Conservation (phyloP, 2,113 vertebrate species). For the Zosterops borbonicus region DNA sequence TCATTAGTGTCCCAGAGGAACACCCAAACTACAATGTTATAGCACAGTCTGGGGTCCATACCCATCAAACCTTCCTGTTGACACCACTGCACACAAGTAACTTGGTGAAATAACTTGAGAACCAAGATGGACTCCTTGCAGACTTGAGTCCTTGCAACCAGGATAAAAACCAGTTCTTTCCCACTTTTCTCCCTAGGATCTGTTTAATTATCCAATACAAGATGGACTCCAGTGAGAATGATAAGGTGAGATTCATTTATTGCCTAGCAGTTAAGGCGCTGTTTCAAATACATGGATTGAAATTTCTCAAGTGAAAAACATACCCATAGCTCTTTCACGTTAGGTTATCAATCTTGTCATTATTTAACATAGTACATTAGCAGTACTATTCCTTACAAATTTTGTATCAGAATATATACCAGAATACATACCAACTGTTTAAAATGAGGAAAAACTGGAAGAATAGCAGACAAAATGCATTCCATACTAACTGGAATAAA, state of each 20-base stretch:
- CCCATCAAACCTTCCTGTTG: not conserved
- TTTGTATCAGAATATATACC: not conserved
- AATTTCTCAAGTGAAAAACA: not conserved
- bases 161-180: not conserved
- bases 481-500: not conserved
- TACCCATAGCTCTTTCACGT: not conserved
- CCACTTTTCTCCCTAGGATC: not conserved
- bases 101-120: not conserved
- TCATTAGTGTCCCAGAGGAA: not conserved
- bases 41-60: not conserved
- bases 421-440: not conserved
- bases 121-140: not conserved
- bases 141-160: accelerated
- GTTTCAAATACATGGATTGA: not conserved
- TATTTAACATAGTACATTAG: not conserved
- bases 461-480: not conserved
- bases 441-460: not conserved
- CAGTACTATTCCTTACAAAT: not conserved
- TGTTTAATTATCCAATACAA: not conserved
- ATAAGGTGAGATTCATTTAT: not conserved
- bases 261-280: not conserved
- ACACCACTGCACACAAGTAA: not conserved
- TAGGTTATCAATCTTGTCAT: not conserved
- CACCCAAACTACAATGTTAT: not conserved
- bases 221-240: not conserved